Percentiles rank a stretch among this genome's conserved stretches.
phyloP scores from a whole-genome alignment of 2,888 invertebrate genomes.

The Galerucella nymphaeae region DNA sequence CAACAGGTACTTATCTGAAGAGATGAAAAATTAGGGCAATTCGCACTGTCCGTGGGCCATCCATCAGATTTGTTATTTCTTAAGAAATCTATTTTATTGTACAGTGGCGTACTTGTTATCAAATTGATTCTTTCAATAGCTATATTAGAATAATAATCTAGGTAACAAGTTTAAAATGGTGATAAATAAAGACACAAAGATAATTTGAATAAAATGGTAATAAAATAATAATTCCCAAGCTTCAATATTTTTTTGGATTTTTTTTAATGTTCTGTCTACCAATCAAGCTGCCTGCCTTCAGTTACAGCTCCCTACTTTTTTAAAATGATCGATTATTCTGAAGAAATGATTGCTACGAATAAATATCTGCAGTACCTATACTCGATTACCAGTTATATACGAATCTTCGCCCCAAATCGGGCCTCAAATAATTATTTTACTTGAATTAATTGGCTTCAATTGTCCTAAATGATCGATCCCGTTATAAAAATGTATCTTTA shows the following conservation, averaged over 20 bases:
- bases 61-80: conserved; percentile 29
- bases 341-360: no score
- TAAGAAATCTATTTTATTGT: background rate
- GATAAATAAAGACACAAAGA: no score
- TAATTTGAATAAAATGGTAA: no score
- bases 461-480: background rate
- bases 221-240: no score
- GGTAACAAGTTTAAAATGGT: no score
- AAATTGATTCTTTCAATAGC: background rate
- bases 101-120: background rate
- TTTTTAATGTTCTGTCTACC: no score
- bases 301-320: no score
- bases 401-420: background rate
- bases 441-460: background rate
- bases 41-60: conserved; percentile 34
- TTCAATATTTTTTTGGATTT: no score
- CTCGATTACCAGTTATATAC: background rate
- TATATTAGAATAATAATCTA: no score
- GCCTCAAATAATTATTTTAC: background rate
- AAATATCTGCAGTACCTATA: background rate
- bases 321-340: no score
- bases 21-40: conserved; percentile 38
- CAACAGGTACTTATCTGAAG: conserved; percentile 32
- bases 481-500: background rate
- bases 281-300: no score